Percentiles rank a stretch among this genome's conserved stretches.
Conservation (phyloP, 2,888 invertebrate genomes). For the Drosophila diplacantha region DNA sequence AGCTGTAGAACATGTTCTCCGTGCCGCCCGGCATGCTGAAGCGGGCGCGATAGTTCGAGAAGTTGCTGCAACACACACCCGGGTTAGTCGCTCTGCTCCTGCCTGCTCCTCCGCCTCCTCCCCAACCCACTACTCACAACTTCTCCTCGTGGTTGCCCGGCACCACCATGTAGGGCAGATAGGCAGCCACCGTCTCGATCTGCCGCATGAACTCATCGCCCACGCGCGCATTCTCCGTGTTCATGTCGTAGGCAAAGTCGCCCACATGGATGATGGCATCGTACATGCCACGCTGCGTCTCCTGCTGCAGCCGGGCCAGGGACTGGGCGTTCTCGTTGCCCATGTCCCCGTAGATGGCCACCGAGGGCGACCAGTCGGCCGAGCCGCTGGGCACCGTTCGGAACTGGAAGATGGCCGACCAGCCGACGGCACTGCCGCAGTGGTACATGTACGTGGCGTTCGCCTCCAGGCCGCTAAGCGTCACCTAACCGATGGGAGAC, state of each 20-base stretch:
- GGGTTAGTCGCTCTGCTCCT: slow-evolving; percentile 20
- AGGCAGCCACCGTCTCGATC: slow-evolving; percentile 93
- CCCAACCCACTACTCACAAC: slow-evolving; percentile 81
- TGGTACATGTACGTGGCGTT: slow-evolving; percentile 87
- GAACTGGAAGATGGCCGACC: slow-evolving; percentile 90
- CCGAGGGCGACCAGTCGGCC: slow-evolving; percentile 85
- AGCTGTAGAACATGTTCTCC: slow-evolving; percentile 89
- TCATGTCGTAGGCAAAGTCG: slow-evolving; percentile 97
- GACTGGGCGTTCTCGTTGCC: slow-evolving; percentile 94
- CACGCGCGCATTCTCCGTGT: slow-evolving; percentile 86
- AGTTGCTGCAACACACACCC: slow-evolving; percentile 83
- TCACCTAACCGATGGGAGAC: slow-evolving; percentile 61
- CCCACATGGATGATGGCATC: slow-evolving; percentile 95
- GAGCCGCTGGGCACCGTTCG: slow-evolving; percentile 82
- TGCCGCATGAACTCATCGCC: slow-evolving; percentile 97
- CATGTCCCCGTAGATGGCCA: slow-evolving; percentile 96
- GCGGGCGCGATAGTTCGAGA: slow-evolving; percentile 93
- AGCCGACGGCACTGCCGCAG: slow-evolving; percentile 87
- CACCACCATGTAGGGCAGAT: slow-evolving; percentile 94
- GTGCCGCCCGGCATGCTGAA: slow-evolving; percentile 92
- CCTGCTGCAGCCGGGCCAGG: slow-evolving; percentile 88
- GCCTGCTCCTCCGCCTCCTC: slow-evolving; percentile 81
- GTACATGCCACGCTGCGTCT: slow-evolving; percentile 87
- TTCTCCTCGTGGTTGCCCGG: slow-evolving; percentile 94
- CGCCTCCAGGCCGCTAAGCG: slow-evolving; percentile 81